A percentile compares a stretch with the other conserved stretches of the same genome.
These are phyloP conservation scores for Ecdyonurus torrentis DNA, from an alignment of 2,888 invertebrate species.

Conservation along the genomic window DNA sequence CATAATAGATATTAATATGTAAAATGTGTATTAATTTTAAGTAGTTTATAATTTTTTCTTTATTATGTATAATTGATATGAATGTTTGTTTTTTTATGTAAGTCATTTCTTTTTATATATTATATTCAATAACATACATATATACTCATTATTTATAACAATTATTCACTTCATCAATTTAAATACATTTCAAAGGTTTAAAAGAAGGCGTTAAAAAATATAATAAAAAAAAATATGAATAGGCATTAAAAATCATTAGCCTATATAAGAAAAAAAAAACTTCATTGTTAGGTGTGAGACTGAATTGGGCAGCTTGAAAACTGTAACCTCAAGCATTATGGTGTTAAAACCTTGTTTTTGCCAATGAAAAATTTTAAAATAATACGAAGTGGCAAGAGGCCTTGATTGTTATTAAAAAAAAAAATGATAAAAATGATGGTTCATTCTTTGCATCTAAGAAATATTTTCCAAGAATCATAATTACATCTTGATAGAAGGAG, in stretches of 20 bases:
- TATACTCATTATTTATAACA: neutral
- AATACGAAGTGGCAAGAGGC: neutral
- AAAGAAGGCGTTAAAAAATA: neutral
- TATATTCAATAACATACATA: too few relatives aligned
- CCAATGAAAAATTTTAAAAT: neutral
- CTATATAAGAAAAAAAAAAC: too few relatives aligned
- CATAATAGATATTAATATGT: neutral
- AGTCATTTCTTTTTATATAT: too few relatives aligned
- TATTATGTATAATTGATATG: too few relatives aligned
- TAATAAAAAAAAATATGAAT: neutral
- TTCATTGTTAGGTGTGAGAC: neutral
- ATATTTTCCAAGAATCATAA: neutral
- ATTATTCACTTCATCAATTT: neutral
- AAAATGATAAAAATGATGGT: too few relatives aligned
- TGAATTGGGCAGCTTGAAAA: neutral
- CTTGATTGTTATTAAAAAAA: neutral
- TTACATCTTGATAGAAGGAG: neutral
- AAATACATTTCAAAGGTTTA: neutral
- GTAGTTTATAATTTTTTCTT: neutral
- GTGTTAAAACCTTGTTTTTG: too few relatives aligned
- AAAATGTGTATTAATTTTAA: neutral
- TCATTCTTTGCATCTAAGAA: neutral
- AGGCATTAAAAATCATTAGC: neutral
- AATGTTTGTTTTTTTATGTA: too few relatives aligned
- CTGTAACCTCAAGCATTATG: neutral